Conservation (phyloP, 2,888 invertebrate species). For the Pristionchus fissidentatus region DNA sequence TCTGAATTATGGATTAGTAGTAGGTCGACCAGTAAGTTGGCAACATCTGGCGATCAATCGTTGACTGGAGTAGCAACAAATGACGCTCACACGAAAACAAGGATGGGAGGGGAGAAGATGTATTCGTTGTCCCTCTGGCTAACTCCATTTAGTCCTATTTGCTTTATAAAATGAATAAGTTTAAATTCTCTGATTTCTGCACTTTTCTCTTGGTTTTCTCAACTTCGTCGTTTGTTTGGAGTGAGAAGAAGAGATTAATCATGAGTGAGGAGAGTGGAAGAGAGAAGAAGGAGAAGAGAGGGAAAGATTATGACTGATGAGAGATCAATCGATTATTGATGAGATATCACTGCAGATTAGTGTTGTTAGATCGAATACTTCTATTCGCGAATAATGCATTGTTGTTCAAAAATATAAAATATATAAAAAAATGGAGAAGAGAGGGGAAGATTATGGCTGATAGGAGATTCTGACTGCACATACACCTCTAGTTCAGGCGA, state of each 20-base stretch:
- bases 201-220: conserved; percentile 5
- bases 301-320: neutral
- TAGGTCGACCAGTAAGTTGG: neutral
- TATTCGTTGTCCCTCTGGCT: neutral
- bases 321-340: neutral
- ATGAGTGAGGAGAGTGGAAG: conserved; percentile 8
- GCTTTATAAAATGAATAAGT: too few relatives aligned
- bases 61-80: neutral
- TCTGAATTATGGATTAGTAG: neutral
- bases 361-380: too few relatives aligned
- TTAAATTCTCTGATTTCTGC: neutral
- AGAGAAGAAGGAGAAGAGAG: neutral
- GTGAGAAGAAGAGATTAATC: too few relatives aligned
- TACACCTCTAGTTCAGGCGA: too few relatives aligned
- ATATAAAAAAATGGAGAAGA: neutral
- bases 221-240: neutral
- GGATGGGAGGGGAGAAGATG: neutral
- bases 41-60: neutral
- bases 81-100: too few relatives aligned
- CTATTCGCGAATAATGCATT: too few relatives aligned
- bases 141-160: neutral
- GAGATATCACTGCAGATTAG: too few relatives aligned
- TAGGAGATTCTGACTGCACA: neutral
- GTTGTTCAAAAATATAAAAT: too few relatives aligned
- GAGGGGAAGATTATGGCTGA: neutral